A percentile compares a stretch with the other conserved stretches of the same genome.
Conservation (phyloP, 2,888 invertebrate genomes). For the Stenichneumon culpator region DNA sequence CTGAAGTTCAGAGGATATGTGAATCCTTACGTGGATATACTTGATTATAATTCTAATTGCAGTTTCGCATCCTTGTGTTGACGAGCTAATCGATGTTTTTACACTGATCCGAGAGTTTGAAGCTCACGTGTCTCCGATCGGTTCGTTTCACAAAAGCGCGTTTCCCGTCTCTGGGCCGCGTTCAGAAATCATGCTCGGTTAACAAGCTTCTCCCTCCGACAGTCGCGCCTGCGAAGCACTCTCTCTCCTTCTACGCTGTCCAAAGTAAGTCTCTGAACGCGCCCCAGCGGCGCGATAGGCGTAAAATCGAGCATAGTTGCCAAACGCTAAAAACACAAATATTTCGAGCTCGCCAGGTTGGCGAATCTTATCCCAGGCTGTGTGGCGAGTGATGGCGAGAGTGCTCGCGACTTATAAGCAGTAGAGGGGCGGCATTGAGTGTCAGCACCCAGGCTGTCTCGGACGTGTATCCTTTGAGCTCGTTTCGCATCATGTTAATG, state of each 20-base stretch:
- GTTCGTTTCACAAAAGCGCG: not conserved
- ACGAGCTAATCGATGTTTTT: not conserved
- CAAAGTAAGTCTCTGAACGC: no score
- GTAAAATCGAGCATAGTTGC: not conserved
- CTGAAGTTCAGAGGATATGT: not conserved
- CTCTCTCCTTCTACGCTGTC: no score
- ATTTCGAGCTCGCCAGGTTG: not conserved
- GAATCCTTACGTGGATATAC: not conserved
- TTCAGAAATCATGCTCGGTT: no score
- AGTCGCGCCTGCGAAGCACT: no score
- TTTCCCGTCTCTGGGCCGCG: no score
- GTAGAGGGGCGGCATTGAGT: conserved; percentile 67
- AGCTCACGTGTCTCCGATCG: not conserved
- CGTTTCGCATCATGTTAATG: conserved; percentile 89
- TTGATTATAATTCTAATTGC: not conserved
- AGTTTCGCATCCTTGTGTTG: not conserved
- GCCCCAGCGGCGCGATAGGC: not conserved
- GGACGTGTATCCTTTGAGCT: conserved; percentile 82
- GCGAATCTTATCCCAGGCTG: not conserved
- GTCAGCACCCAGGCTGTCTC: conserved; percentile 83
- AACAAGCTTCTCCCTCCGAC: no score
- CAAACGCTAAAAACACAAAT: not conserved
- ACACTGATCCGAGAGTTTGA: not conserved
- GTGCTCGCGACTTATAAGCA: not conserved
- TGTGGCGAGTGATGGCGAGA: not conserved